These are phyloP conservation scores for Amphiprion ocellaris DNA, from an alignment of 2,113 vertebrate genomes.

Conservation along the genomic window DNA sequence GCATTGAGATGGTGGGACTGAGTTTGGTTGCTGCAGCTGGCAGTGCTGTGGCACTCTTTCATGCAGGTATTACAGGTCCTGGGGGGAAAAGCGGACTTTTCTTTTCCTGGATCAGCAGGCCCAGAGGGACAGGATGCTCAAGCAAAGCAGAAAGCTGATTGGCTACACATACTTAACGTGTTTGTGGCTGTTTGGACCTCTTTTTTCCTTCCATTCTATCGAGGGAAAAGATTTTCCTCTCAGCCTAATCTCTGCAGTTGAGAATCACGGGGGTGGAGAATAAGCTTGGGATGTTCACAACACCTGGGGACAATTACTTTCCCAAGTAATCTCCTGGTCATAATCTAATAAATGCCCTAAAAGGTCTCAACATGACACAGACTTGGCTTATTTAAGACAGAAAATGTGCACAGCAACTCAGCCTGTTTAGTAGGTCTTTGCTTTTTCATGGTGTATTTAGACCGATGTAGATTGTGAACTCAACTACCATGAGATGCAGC, in stretches of 20 bases:
- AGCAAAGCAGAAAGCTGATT: conserved; percentile 78
- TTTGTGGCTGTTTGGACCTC: conserved; percentile 62
- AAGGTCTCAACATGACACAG: conserved; percentile 20
- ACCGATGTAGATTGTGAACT: conserved; percentile 38
- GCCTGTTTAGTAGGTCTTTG: conserved; percentile 11
- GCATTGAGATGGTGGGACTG: conserved; percentile 42
- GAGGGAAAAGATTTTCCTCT: conserved; percentile 70
- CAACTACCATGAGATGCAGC: conserved; percentile 27
- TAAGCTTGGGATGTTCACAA: conserved; percentile 65
- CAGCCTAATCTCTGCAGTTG: conserved; percentile 73
- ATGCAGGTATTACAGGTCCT: conserved; percentile 76
- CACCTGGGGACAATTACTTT: conserved; percentile 71
- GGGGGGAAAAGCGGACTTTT: conserved; percentile 61
- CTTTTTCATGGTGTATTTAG: conserved; percentile 6
- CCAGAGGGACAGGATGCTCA: conserved; percentile 65
- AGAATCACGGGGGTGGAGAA: conserved; percentile 70
- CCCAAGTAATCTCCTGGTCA: conserved; percentile 66
- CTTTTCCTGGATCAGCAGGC: conserved; percentile 67
- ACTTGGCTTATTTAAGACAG: conserved; percentile 25
- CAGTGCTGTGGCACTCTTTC: conserved; percentile 63
- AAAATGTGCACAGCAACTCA: neutral
- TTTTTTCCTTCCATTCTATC: conserved; percentile 28
- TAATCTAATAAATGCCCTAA: conserved; percentile 60
- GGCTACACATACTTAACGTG: conserved; percentile 76
- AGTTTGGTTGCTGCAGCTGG: conserved; percentile 57